Percentiles rank a stretch among this genome's conserved stretches.
Conservation (phyloP, 2,888 invertebrate genomes). For the Erebia aethiops region DNA sequence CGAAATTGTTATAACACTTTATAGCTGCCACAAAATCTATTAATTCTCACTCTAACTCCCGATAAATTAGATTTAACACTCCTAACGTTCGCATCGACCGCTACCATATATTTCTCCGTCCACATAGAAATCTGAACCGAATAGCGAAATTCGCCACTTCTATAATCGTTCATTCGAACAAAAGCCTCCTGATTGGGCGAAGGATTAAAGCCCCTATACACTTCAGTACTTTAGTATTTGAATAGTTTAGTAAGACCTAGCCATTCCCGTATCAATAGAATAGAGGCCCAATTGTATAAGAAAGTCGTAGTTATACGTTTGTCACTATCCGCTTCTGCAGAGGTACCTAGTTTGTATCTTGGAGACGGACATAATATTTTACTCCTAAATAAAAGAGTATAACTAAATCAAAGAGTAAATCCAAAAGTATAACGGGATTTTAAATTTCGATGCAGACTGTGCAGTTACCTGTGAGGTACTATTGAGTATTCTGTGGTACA, state of each 20-base stretch:
- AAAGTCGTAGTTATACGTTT: no score
- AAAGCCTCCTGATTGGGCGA: constrained; percentile 63
- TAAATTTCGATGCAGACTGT: no score
- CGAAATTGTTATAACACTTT: constrained; percentile 32
- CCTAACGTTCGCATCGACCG: constrained; percentile 36
- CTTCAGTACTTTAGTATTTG: neutral
- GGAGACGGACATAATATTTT: no score
- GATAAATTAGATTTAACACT: constrained; percentile 40
- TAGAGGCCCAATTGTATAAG: no score
- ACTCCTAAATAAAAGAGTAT: no score
- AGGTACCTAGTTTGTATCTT: no score
- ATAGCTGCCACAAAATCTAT: constrained; percentile 37
- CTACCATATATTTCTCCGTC: constrained; percentile 33
- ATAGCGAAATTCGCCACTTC: constrained; percentile 38
- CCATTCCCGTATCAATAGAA: no score
- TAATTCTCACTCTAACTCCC: constrained; percentile 35
- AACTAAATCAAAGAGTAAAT: no score
- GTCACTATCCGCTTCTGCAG: no score
- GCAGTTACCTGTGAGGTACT: no score
- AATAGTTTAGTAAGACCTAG: neutral
- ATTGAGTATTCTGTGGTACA: no score
- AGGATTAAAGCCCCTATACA: constrained; percentile 42
- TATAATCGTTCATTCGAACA: constrained; percentile 49
- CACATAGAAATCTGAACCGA: constrained; percentile 32
- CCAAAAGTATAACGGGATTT: no score